These are phyloP conservation scores for Oryzias melastigma DNA, from an alignment of 2,113 vertebrate species.

Conservation along the genomic window DNA sequence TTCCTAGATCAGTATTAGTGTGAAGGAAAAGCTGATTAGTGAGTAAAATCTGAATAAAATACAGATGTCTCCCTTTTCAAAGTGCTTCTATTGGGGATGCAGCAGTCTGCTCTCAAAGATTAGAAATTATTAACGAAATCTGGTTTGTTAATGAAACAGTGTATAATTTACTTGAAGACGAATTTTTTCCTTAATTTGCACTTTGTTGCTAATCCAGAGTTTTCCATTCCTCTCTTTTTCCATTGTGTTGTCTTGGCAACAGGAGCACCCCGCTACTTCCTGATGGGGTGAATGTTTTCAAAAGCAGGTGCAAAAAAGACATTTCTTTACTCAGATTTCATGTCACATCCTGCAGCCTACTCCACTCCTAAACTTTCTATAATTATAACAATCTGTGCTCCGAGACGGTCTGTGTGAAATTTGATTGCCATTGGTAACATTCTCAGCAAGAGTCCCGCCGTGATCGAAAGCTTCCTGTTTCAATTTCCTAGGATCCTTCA, in stretches of 20 bases:
- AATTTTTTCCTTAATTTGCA: constrained; percentile 45
- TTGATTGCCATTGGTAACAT: constrained; percentile 75
- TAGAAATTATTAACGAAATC: constrained; percentile 37
- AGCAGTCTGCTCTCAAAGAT: constrained; percentile 19
- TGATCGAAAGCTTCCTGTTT: constrained; percentile 75
- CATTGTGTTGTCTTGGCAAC: constrained; percentile 56
- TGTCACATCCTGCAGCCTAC: constrained; percentile 62
- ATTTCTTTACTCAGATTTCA: constrained; percentile 61
- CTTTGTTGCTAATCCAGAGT: constrained; percentile 12
- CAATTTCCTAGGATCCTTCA: constrained; percentile 72
- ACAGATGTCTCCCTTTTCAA: not conserved
- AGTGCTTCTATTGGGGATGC: constrained; percentile 1
- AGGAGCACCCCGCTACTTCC: constrained; percentile 28
- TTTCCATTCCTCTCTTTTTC: constrained; percentile 54
- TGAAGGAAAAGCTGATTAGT: not conserved
- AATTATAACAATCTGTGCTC: constrained; percentile 75
- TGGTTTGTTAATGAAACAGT: constrained; percentile 46
- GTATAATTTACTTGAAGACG: constrained; percentile 53
- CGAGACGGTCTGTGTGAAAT: constrained; percentile 71
- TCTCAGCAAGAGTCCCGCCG: constrained; percentile 62
- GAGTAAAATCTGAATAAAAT: not conserved
- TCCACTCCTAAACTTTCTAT: constrained; percentile 73
- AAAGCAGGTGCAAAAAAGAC: constrained; percentile 60
- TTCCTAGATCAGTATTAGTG: not conserved
- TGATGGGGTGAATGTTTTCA: constrained; percentile 25